A percentile compares a stretch with the other conserved stretches of the same genome.
Conservation (phyloP, 2,113 vertebrate species). For the Todiramphus saurophagus region DNA sequence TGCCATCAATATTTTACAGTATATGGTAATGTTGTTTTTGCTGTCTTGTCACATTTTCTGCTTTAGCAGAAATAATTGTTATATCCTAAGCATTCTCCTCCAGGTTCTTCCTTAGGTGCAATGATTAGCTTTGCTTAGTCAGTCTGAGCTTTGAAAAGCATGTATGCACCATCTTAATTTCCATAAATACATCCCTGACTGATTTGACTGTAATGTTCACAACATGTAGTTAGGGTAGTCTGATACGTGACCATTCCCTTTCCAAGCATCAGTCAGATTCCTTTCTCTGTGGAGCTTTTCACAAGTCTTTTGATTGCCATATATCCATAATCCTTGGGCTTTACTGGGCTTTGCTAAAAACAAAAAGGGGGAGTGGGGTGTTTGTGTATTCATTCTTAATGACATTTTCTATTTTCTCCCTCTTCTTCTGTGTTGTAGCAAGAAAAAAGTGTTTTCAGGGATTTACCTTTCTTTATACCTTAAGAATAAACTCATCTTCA, state of each 20-base stretch:
- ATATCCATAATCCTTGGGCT: not conserved
- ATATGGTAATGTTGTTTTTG: not conserved
- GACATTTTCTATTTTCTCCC: not conserved
- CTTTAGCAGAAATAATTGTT: not conserved
- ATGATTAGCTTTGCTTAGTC: not conserved
- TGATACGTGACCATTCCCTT: not conserved
- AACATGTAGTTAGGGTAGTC: not conserved
- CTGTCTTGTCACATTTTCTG: not conserved
- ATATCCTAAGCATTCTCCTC: not conserved
- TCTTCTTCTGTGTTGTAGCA: not conserved
- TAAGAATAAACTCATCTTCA: not conserved
- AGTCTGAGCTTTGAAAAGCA: not conserved
- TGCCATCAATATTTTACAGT: not conserved
- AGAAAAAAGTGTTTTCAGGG: not conserved
- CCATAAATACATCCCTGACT: not conserved
- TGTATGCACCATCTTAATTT: not conserved
- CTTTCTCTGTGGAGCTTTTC: not conserved
- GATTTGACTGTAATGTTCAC: not conserved
- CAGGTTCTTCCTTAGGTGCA: not conserved
- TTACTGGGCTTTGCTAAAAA: not conserved
- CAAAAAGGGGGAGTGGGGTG: not conserved
- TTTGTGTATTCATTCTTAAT: not conserved
- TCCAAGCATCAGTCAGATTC: not conserved
- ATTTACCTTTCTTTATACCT: not conserved
- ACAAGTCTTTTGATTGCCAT: not conserved